Percentiles rank a stretch among this genome's conserved stretches.
Conservation (phyloP, 2,797 vertebrate genomes). For the Myotis pilosus region DNA sequence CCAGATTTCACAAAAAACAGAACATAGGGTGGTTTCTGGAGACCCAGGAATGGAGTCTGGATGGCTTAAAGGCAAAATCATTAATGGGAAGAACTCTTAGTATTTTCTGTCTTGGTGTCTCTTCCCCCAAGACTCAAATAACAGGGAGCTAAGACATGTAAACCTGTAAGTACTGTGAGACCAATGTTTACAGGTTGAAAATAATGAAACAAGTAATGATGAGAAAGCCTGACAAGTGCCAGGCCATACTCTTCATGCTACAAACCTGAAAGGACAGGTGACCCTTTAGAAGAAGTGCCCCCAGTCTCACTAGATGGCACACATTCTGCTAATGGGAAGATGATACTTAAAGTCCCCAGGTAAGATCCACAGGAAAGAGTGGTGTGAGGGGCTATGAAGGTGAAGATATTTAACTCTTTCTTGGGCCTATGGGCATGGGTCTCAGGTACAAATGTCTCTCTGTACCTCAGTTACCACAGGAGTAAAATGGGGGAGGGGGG, state of each 20-base stretch:
- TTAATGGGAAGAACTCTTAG: no score
- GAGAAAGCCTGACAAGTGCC: neutral
- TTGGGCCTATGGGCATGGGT: neutral
- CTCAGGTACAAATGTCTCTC: neutral
- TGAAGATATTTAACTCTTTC: neutral
- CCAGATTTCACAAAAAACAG: no score
- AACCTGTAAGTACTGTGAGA: neutral
- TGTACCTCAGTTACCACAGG: neutral
- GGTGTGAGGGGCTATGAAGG: accelerated
- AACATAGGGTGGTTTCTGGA: no score
- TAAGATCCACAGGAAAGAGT: neutral
- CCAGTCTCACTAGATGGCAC: neutral
- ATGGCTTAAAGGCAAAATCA: no score
- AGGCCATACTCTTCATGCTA: neutral
- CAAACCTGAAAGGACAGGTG: neutral
- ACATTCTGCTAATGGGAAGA: neutral
- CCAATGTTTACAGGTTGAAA: neutral
- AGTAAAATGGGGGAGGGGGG: neutral
- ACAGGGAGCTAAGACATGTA: neutral
- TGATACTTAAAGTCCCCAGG: neutral
- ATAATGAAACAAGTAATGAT: neutral
- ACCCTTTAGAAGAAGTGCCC: neutral
- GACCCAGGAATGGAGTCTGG: no score
- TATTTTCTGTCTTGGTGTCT: no score
- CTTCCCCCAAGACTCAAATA: no score